Base-by-base conservation (phyloP, 2,888 invertebrate genomes). In the Chrysomela aeneicollis region DNA sequence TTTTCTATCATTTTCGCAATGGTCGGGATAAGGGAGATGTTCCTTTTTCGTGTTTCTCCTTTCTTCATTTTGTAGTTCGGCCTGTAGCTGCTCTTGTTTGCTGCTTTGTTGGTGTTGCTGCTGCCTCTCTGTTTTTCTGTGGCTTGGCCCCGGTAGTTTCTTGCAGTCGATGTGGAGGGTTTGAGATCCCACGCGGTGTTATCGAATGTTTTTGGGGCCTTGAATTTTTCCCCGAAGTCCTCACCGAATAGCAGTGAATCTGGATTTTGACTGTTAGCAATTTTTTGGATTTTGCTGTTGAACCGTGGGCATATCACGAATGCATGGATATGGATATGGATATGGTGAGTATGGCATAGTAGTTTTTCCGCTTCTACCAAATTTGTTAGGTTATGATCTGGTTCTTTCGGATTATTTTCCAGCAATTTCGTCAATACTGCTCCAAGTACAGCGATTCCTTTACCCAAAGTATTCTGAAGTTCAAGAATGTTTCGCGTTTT, bases 81-180 rank as follows among this genome's bases (percentile, higher is more conserved):
- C n/a, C n/a, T n/a, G n/a, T n/a, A n/a, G n/a, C 19, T 50, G 50
- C 22, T 50, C 19, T 22, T 17, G 17, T 17, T 19, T 19, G 50
- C n/a, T n/a, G n/a, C n/a, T 21, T 12, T 50, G 50, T 19, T 50
- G 6, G 50, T 8, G 19, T 50, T 10, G 19, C 19, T n/a, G 8
- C 19, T 1, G 12, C 19, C 19, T 12, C 19, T 12, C 12, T 10
- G 9, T 9, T 50, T 19, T 15, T 19, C 19, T 18, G 0, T 18
- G 50, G 22, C 19, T 5, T 8, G 19, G 50, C n/a, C 50, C 19
- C 19, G 17, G 50, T 12, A 50, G 50, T 22, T 50, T 21, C 19
- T 50, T 19, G 50, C 17, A 50, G n/a, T n/a, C n/a, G n/a, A n/a
- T n/a, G 50, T 50, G 19, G 50, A 50, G n/a, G 22, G 8, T 50